phyloP scores from a whole-genome alignment of 2,113 vertebrate genomes.

The Beaufortia kweichowensis region DNA sequence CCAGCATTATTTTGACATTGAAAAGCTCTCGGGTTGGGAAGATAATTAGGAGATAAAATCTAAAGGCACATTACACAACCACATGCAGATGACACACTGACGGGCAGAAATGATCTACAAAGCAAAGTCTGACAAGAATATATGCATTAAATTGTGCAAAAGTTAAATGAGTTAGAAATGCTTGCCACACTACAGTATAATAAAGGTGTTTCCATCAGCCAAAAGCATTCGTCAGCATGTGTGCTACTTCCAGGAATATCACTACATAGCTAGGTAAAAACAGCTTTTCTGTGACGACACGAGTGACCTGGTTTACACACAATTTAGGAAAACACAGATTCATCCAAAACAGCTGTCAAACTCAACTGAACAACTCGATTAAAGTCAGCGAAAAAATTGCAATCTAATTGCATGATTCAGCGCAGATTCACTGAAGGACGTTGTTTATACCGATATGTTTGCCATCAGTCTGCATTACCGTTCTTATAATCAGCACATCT shows the following conservation, averaged over 20 bases:
- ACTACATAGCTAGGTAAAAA: conserved; percentile 16
- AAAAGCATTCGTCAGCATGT: conserved; percentile 16
- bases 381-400: conserved; percentile 4
- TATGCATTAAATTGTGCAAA: neutral
- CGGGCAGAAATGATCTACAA: neutral
- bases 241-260: conserved; percentile 22
- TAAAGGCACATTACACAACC: conserved; percentile 38
- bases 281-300: neutral
- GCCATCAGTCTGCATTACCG: neutral
- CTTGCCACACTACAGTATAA: neutral
- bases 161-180: neutral
- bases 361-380: neutral
- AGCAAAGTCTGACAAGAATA: neutral
- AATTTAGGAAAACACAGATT: conserved; percentile 11
- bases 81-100: neutral
- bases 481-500: neutral
- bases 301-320: conserved; percentile 21
- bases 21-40: conserved; percentile 56
- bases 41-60: conserved; percentile 66
- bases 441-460: neutral
- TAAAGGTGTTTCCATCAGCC: conserved; percentile 18
- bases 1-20: conserved; percentile 66
- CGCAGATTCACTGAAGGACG: neutral
- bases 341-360: conserved; percentile 21
- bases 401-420: conserved; percentile 14